phyloP scores from a whole-genome alignment of 2,888 invertebrate genomes.

The Teinopalpus imperialis region DNA sequence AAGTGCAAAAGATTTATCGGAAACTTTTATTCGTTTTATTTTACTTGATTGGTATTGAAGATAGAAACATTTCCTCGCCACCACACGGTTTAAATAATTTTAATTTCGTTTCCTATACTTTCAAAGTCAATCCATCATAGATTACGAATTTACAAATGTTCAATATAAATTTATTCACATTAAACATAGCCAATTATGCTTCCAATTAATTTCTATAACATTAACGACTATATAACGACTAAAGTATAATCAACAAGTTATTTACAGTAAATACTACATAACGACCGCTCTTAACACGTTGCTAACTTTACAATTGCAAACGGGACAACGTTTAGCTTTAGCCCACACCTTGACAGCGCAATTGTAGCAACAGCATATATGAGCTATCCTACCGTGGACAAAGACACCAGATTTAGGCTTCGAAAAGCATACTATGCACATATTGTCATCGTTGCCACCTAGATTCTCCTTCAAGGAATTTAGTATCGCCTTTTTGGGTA shows the following conservation, averaged over 20 bases:
- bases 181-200: background rate
- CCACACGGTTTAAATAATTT: too few species aligned
- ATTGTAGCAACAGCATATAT: conserved; percentile 87
- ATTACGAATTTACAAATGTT: too few species aligned
- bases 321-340: conserved; percentile 84
- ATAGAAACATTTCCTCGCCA: too few species aligned
- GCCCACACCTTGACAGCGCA: conserved; percentile 86
- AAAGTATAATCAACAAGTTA: background rate
- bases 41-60: too few species aligned
- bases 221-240: conserved; percentile 10
- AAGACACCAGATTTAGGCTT: conserved; percentile 86
- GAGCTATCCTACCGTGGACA: conserved; percentile 84
- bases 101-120: too few species aligned
- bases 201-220: background rate
- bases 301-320: conserved; percentile 86
- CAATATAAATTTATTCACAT: too few species aligned
- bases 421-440: conserved; percentile 84
- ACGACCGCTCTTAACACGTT: conserved; percentile 84
- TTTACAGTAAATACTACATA: conserved; percentile 42
- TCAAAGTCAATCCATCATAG: too few species aligned
- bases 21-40: too few species aligned
- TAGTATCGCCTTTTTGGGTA: conserved; percentile 47
- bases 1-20: too few species aligned
- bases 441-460: conserved; percentile 39
- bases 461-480: conserved; percentile 48